phyloP scores from a whole-genome alignment of 2,888 invertebrate genomes.

The Andrena bicolor region DNA sequence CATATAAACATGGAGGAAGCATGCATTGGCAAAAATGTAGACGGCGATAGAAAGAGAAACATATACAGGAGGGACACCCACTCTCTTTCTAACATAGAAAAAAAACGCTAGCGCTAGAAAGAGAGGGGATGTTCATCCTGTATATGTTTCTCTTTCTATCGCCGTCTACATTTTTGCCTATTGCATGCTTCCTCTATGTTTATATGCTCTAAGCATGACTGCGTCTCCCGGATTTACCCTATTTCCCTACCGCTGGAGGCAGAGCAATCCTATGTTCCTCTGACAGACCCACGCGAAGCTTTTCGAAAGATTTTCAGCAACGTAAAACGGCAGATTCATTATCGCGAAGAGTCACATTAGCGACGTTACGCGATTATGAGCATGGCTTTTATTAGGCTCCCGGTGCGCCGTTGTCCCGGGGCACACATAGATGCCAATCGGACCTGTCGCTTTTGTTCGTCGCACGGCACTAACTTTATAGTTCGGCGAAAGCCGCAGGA shows the following conservation, averaged over 20 bases:
- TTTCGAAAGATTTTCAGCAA: neutral
- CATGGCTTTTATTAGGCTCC: neutral
- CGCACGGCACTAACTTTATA: constrained; percentile 16
- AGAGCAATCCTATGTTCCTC: neutral
- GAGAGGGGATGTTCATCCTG: too few relatives aligned
- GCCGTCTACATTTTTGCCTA: too few relatives aligned
- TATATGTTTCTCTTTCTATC: too few relatives aligned
- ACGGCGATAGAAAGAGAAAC: too few relatives aligned
- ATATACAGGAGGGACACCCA: too few relatives aligned
- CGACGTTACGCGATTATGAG: neutral
- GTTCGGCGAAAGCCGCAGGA: neutral
- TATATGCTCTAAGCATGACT: too few relatives aligned
- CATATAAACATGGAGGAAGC: too few relatives aligned
- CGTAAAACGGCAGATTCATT: neutral
- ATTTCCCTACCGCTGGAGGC: neutral
- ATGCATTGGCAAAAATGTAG: too few relatives aligned
- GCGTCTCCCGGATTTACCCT: too few relatives aligned
- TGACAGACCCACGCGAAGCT: neutral
- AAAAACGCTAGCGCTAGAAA: too few relatives aligned
- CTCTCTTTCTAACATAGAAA: too few relatives aligned
- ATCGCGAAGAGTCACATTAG: neutral
- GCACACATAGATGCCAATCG: neutral
- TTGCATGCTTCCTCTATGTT: too few relatives aligned
- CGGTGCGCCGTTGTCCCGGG: neutral
- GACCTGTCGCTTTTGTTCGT: constrained; percentile 5